A percentile compares a stretch with the other conserved stretches of the same genome.
Evolutionary conservation across 2,888 invertebrate species (phyloP).

Genomic region (Halocaridina rubra): DNA sequence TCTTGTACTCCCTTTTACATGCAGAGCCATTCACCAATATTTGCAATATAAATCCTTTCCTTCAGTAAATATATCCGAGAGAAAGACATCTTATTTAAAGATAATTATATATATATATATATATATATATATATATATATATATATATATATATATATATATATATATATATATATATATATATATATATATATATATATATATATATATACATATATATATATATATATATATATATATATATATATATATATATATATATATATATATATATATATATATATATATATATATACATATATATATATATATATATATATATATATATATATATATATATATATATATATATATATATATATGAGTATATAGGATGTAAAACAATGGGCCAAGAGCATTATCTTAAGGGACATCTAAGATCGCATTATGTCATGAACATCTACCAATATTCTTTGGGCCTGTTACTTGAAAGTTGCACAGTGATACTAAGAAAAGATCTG

Average conservation of each 20-base stretch:
- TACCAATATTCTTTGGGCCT: too few relatives aligned
- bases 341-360: neutral
- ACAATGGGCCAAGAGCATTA: too few relatives aligned
- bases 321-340: neutral
- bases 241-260: neutral
- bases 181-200: conserved; percentile 36
- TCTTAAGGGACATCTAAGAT: too few relatives aligned
- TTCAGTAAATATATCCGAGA: too few relatives aligned
- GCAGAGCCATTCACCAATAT: too few relatives aligned
- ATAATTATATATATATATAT: neutral
- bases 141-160: conserved; percentile 18
- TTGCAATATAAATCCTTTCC: too few relatives aligned
- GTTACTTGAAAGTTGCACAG: too few relatives aligned
- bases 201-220: neutral
- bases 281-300: neutral
- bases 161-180: conserved; percentile 41
- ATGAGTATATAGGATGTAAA: neutral
- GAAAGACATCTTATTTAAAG: too few relatives aligned
- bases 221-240: neutral
- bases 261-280: neutral
- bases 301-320: neutral
- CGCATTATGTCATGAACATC: too few relatives aligned
- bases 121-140: neutral
- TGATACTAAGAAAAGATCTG: too few relatives aligned
- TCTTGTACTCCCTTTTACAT: too few relatives aligned